Evolutionary conservation across 30 jellyfish, hydroid and myxozoan genomes (phyloP).

Genomic region (Morbakka virulenta): DNA sequence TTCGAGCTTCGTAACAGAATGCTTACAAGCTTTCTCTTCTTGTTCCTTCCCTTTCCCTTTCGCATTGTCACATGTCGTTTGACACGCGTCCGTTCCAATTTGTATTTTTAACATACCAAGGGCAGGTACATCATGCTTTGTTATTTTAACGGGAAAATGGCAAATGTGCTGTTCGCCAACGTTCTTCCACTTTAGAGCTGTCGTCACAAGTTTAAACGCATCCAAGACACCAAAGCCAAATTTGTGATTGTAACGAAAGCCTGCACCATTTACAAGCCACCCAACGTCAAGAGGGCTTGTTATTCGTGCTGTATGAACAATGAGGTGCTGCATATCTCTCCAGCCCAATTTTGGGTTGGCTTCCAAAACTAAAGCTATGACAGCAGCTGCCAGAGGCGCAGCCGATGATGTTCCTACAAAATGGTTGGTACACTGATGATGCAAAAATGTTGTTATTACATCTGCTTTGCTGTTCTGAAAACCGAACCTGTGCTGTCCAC

Average conservation of each 20-base stretch:
- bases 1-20: conserved; percentile 88
- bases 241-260: conserved; percentile 81
- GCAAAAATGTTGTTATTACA: conserved; percentile 89
- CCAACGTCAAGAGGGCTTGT: conserved; percentile 96
- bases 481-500: conserved; percentile 87
- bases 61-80: conserved; percentile 53
- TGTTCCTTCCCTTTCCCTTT: conserved; percentile 29
- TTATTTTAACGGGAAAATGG: conserved; percentile 69
- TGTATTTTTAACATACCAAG: conserved; percentile 59
- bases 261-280: conserved; percentile 91
- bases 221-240: conserved; percentile 99
- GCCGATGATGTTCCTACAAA: conserved; percentile 99
- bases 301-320: conserved; percentile 79
- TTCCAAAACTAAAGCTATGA: conserved; percentile 90
- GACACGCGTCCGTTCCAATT: conserved; percentile 90
- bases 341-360: conserved; percentile 89
- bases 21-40: conserved; percentile 66
- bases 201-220: conserved; percentile 71
- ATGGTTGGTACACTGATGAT: conserved; percentile 93
- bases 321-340: conserved; percentile 97
- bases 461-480: conserved; percentile 60
- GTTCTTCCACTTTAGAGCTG: conserved; percentile 85
- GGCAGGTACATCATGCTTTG: conserved; percentile 73
- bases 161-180: conserved; percentile 88
- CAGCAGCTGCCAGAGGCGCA: conserved; percentile 99